These are phyloP conservation scores for Rhynchotus rufescens DNA, from an alignment of 2,797 vertebrate species.

Conservation along the genomic window DNA sequence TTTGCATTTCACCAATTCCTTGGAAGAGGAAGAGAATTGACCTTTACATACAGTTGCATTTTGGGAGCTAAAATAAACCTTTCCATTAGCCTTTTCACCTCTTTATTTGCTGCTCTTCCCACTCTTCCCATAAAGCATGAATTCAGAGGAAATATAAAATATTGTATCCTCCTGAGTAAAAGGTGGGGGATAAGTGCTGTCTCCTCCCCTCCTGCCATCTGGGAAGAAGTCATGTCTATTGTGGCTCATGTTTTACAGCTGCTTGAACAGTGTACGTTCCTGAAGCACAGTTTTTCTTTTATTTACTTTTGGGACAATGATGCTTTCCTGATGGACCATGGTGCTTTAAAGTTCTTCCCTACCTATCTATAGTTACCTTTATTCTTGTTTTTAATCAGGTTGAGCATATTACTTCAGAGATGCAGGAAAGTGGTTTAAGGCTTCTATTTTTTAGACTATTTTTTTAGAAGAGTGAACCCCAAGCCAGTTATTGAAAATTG, in stretches of 20 bases:
- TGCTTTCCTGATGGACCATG: background rate
- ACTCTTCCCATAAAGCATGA: background rate
- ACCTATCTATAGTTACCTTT: background rate
- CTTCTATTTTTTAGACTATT: background rate
- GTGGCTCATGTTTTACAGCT: background rate
- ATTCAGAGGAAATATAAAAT: background rate
- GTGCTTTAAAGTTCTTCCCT: background rate
- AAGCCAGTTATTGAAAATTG: background rate
- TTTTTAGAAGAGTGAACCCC: background rate
- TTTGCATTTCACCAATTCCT: background rate
- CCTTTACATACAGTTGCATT: background rate
- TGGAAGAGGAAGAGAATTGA: background rate
- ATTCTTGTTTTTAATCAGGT: constrained; percentile 26
- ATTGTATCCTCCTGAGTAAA: background rate
- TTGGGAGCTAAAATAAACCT: background rate
- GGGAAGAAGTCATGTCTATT: background rate
- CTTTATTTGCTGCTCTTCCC: background rate
- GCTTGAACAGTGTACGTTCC: background rate
- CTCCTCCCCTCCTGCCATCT: background rate
- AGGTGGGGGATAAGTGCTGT: background rate
- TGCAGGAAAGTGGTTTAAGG: background rate
- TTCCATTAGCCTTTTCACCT: background rate
- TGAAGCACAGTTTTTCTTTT: background rate
- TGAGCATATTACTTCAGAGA: background rate
- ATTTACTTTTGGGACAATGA: background rate